These are phyloP conservation scores for Falco berigora DNA, from an alignment of 2,797 vertebrate species.

Conservation along the genomic window DNA sequence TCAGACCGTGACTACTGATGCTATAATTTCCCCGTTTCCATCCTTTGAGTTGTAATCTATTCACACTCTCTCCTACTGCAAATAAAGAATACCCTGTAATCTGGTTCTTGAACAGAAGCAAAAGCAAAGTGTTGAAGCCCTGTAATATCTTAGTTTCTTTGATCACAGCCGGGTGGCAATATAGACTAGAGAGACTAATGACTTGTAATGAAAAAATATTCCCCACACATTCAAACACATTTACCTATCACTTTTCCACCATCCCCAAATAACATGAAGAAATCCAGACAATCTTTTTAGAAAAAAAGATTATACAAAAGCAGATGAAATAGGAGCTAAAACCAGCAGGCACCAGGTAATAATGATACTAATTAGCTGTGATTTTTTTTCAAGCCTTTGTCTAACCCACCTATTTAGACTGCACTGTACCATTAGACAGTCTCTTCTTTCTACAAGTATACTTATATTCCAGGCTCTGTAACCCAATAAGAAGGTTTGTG, in stretches of 20 bases:
- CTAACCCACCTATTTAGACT: not conserved
- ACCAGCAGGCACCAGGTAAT: not conserved
- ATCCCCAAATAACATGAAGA: not conserved
- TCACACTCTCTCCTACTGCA: not conserved
- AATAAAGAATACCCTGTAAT: not conserved
- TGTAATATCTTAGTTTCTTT: not conserved
- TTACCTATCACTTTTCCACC: not conserved
- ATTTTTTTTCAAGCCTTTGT: not conserved
- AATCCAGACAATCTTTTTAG: not conserved
- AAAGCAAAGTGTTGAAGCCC: not conserved
- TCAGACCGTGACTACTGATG: not conserved
- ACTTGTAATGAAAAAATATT: not conserved
- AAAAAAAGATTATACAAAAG: not conserved
- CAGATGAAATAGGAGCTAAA: not conserved
- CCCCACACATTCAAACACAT: not conserved
- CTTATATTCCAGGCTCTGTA: not conserved
- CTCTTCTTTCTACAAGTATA: not conserved
- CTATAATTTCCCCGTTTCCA: not conserved
- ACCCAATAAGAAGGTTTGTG: not conserved
- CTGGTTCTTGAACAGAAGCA: not conserved
- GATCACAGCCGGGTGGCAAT: constrained; percentile 48
- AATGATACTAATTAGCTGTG: not conserved
- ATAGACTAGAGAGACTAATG: constrained; percentile 19
- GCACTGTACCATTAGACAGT: not conserved
- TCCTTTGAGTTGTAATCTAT: not conserved